Evolutionary conservation across 2,888 invertebrate genomes (phyloP), one percentile per base, ranked within the genome.

Genomic region (Piscicola geometra): DNA sequence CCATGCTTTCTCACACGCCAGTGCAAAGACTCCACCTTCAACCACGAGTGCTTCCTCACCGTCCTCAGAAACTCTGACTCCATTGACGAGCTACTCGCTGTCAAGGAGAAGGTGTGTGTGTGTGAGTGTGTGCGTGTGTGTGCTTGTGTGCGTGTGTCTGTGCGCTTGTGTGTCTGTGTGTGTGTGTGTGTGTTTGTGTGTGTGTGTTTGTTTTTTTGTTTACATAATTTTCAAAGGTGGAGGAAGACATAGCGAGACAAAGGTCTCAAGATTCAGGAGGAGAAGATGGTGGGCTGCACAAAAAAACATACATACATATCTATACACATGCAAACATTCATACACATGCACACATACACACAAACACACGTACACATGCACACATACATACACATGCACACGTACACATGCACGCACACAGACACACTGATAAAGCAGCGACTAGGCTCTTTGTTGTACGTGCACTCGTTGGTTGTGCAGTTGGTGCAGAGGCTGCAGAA

Each of bases 231-330:
- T 9, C 15, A 21, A 9, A 56, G 60, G 90, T 94, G 30, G 89
- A 89, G 81, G 90, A 90, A 82, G 93, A 94, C 87, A 92, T 93
- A 84, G 90, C 86, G 35, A 82, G 86, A 75, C 86, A 87, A 82
- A 89, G 93, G 83, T 93, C 93, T 5, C 89, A 90, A 83, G 94
- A 94, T 86, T 90, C 91, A 33, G 93, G 92, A 0, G 92, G 92
- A 0, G 92, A 92, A 81, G 91, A 92, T 87, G 87, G 87, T 87
- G n/a, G 25, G 75, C 52, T 50, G 15, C 41, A 41, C 41, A 41
- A 5, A 41, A 41, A 41, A 5, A 30, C 21, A 68, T 30, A 68
- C 28, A 41, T 70, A 9, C 25, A 21, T 5, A 1, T 36, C 25
- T 28, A 70, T 41, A 41, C 41, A 41, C 41, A 41, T 15, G 15